Base-by-base conservation (phyloP, 2,888 invertebrate genomes). In the Apeira syringaria region DNA sequence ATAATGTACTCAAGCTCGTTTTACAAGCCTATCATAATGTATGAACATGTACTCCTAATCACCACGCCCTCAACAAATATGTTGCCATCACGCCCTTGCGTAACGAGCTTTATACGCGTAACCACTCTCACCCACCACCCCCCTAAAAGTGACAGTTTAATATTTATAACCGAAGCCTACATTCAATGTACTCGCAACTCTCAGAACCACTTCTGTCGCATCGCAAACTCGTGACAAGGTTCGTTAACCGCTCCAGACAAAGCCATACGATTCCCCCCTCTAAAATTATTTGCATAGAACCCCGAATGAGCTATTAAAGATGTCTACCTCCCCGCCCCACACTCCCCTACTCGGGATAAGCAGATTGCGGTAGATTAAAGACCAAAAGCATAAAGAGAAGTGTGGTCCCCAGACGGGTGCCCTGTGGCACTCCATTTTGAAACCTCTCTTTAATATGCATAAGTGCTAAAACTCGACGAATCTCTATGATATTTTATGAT, bases 261-360 rank as follows among this genome's bases (percentile, higher is more conserved):
- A 88, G 87, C 83, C 85, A 80, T 86, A 86, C 86, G 86, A 83
- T 80, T 72, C 74, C 75, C 74, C 75, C 73, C 76, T 73, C 74
- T 73, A 79, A 86, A 87, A 87, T 86, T 87, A 88, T 88, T 87
- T 88, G 88, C 88, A 88, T 88, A 86, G 78, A 80, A 72, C 84
- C 82, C 82, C 88, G 87, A 88, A 89, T 87, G 87, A 88, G 87
- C 88, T 87, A 89, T 89, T 89, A 89, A 86, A 86, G 85, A 87
- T 83, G 85, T 83, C 82, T 82, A 74, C 78, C 73, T 74, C 68
- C 66, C 76, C 42, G 27, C 37, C 44, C 38, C 9, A 74, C 68
- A 47, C 51, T n/a, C 68, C 67, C 80, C 82, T 75, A 36, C 76
- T 74, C 77, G 70, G 77, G 75, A 77, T 85, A 87, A 88, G 86